A percentile compares a stretch with the other conserved stretches of the same genome.
phyloP scores from a whole-genome alignment of 2,797 vertebrate genomes.

The Xiphorhynchus erythropygius region DNA sequence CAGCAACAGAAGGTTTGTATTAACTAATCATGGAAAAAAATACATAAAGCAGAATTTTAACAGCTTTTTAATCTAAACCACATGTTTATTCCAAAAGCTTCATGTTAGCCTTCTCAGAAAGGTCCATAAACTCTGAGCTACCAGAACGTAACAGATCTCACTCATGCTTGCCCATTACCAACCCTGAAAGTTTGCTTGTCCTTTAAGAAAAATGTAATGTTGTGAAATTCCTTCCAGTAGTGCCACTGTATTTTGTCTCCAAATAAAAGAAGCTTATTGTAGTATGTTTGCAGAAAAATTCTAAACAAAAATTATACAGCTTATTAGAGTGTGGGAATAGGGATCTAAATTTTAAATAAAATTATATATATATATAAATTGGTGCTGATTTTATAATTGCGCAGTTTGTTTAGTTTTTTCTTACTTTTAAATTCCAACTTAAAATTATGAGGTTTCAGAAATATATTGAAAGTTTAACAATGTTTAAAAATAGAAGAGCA shows the following conservation, averaged over 20 bases:
- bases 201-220: conserved; percentile 87
- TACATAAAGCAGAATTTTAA: conserved; percentile 75
- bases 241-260: conserved; percentile 96
- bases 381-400: conserved; percentile 99
- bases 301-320: conserved; percentile 94
- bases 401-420: conserved; percentile 94
- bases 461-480: conserved; percentile 96
- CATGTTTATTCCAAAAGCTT: conserved; percentile 76
- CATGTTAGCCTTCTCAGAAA: conserved; percentile 77
- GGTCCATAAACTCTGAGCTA: conserved; percentile 74
- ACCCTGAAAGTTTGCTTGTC: conserved; percentile 86
- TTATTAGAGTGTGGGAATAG: conserved; percentile 99
- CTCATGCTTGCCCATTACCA: conserved; percentile 80
- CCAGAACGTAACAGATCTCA: conserved; percentile 76
- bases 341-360: conserved; percentile 99
- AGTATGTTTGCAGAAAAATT: conserved; percentile 90
- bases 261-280: conserved; percentile 91
- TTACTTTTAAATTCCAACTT: conserved; percentile 96
- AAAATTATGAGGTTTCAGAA: conserved; percentile 96
- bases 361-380: conserved; percentile 99
- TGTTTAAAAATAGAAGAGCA: conserved; percentile 92
- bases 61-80: conserved; percentile 75
- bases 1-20: conserved; percentile 73
- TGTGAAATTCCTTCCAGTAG: conserved; percentile 89
- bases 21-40: conserved; percentile 69